Evolutionary conservation across 2,797 vertebrate genomes (phyloP), one percentile per base, ranked within the genome.

Genomic region (Chromis chromis): DNA sequence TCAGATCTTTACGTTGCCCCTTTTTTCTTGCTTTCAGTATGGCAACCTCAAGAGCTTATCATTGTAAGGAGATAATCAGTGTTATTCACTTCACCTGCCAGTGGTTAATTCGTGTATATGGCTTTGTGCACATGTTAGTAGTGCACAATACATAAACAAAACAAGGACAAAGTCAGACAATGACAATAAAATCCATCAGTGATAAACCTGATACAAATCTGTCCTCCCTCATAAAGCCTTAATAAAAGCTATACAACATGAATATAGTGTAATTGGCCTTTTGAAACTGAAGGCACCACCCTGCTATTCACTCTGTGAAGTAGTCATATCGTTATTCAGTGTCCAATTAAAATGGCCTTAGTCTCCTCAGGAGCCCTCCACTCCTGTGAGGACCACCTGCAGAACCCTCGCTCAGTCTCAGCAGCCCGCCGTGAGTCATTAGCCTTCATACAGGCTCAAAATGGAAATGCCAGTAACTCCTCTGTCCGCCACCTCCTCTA

Each of bases 301-400:
- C 48, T 14, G 17, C 76, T 54, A 42, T 71, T 77, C 74, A 84
- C 62, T 70, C 85, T 61, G 78, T 83, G 85, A 87, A 80, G 82
- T 24, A 76, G 79, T 87, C 83, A 61, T 82, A 86, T 91, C 78
- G 74, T 93, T 90, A 90, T 91, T 91, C 83, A 84, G 85, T 65
- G 86, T 86, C 91, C 92, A 93, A 93, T 93, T 93, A 93, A 92
- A 92, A 85, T 56, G 88, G 67, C 79, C 86, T 74, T 39, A n/a
- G 49, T 81, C 84, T 88, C 84, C 59, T 73, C 83, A 72, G 86
- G 86, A 86, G 86, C 67, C 27, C 80, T 76, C 58, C 68, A 39
- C 70, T 83, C 85, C 78, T 74, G 88, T 56, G 84, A 83, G 76
- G 88, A 91, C 90, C 88, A 87, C 92, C 91, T 88, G 86, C 86